Base-by-base conservation (phyloP, 2,797 vertebrate species). In the Lerista edwardsae region DNA sequence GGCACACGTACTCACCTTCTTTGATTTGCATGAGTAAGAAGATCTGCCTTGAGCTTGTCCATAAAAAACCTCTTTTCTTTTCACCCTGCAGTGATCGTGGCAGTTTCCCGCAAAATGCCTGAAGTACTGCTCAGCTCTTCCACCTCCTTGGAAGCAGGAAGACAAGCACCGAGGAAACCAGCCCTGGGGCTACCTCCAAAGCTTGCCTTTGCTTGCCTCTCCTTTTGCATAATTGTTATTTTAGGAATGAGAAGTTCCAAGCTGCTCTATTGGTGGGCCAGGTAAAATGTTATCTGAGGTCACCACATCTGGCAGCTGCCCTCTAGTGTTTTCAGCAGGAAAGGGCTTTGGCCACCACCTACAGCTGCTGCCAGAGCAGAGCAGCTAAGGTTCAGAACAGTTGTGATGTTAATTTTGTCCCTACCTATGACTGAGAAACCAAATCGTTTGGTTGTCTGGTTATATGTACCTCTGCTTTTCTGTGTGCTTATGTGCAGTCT, bases 191-290 rank as follows among this genome's bases (percentile, higher is more conserved):
- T 90, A 91, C 87, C 82, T 93, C 86, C 85, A 91, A 89, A 88
- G 84, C 90, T 84, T 94, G 94, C 86, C 92, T 92, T 93, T 90
- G 91, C 92, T 94, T 93, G 93, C 72, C 92, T 93, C 65, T 78
- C 80, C 80, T 86, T 94, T 91, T 93, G 87, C 84, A 80, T 73
- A 69, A 74, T 86, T 77, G 87, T 84, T 77, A 80, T 9, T 90
- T 85, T 83, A 86, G 84, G 82, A 51, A 72, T n/a, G 87, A 91
- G 79, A 75, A 31, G 57, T 87, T 88, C 80, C 79, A 61, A 87
- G 67, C 64, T 83, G 29, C 80, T 88, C 80, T 67, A 75, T 75
- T 81, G 51, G 51, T 79, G 62, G 67, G 55, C 41, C 80, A 59
- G 36, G 57, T 29, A 67, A 27, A 86, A 51, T 1, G 0, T 82